A percentile compares a stretch with the other conserved stretches of the same genome.
phyloP scores from a whole-genome alignment of 2,113 vertebrate genomes.

The Catharus bicknelli region DNA sequence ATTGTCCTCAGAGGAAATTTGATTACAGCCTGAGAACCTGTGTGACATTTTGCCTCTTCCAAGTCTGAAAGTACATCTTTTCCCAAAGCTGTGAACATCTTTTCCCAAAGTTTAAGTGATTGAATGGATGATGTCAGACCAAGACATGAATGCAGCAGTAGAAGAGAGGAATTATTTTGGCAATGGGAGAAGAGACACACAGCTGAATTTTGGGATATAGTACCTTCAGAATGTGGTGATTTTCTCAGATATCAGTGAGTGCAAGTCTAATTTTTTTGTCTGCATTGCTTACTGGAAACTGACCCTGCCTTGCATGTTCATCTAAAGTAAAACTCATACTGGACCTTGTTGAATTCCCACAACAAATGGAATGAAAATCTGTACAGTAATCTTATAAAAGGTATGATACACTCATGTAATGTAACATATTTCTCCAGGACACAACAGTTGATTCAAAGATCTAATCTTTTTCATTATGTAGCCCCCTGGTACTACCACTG shows the following conservation, averaged over 20 bases:
- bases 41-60: not conserved
- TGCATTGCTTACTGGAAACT: not conserved
- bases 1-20: not conserved
- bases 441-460: not conserved
- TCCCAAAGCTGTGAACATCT: not conserved
- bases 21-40: not conserved
- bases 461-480: not conserved
- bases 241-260: not conserved
- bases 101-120: not conserved
- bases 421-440: not conserved
- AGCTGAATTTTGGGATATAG: not conserved
- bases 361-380: not conserved
- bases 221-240: not conserved
- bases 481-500: not conserved
- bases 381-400: not conserved
- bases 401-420: not conserved
- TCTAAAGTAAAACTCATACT: not conserved
- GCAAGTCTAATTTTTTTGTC: not conserved
- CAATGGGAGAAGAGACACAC: not conserved
- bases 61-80: not conserved
- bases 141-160: not conserved
- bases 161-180: not conserved
- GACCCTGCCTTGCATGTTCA: accelerated
- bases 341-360: not conserved
- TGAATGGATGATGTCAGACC: not conserved